Base-by-base conservation (phyloP, 2,113 vertebrate species). In the Embiotoca jacksoni region DNA sequence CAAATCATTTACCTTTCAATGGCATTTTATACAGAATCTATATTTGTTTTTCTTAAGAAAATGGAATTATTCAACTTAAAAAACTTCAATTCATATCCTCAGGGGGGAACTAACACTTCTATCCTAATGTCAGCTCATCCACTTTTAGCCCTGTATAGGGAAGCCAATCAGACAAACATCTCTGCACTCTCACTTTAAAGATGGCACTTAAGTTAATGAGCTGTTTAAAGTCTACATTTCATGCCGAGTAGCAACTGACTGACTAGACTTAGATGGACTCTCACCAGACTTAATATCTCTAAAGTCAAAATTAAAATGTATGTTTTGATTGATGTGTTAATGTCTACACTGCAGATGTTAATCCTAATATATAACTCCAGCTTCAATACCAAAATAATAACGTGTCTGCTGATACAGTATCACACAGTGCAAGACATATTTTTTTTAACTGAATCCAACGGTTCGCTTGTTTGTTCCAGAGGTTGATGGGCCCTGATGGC, bases 401-500 rank as follows among this genome's bases (percentile, higher is more conserved):
- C 23, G 23, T 23, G 23, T 23, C 13, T 44, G 41, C 41, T 11
- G 2, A 9, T 44, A 44, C 8, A 44, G 41, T 11, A 11, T 13
- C 3, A 3, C 41, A 44, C 41, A 13, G 41, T 2, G 41, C 13
- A 44, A 44, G 41, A 7, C 41, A 9, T 44, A 9, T 44, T 44
- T 23, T 56, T 6, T n/a, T 14, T 7, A 11, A 39, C 50, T 67
- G 31, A 78, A 55, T 72, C 32, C 6, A 1, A 30, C 2, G 44
- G 3, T 64, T 6, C 7, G 3, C 14, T 16, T 80, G 10, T 82
- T 79, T 63, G 0, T 86, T 72, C 0, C 93, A 99, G 98, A 96
- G 97, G 85, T 95, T 99, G 95, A 97, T 98, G 1, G 97, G 96
- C 0, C 97, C 98, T 78, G 98, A 99, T 80, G 95, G 95, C 44